Evolutionary conservation across 2,888 invertebrate genomes (phyloP), one percentile per base, ranked within the genome.

Genomic region (Marronus borbonicus): DNA sequence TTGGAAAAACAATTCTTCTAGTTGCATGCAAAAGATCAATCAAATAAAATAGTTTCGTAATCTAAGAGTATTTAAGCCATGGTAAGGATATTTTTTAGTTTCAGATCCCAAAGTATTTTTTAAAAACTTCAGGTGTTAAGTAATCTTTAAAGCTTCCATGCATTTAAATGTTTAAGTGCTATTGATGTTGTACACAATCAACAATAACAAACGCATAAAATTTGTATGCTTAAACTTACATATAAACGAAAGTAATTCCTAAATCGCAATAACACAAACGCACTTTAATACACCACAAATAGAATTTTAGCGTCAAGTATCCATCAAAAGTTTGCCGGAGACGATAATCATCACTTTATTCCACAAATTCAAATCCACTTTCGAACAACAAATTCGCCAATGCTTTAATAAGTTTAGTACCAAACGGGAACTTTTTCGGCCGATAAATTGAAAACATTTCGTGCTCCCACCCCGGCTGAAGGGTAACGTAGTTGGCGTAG

Each of bases 371-470:
- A n/a, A 14, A n/a, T 17, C 52, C 49, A 68, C 66, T 68, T 49
- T n/a, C 20, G 31, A 36, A 12, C 12, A 68, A 68, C 50, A 14
- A 50, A 68, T 52, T 50, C 50, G 24, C 2, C 68, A 10, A 20
- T 58, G 8, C 20, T 17, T 20, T 68, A 68, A 68, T 68, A 68
- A 68, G 68, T 50, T 68, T 49, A 14, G 14, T 50, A 49, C 28
- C 24, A 28, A 68, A 28, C 28, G 68, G 68, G 28, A 68, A 68
- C 28, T 68, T 52, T 68, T 50, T 39, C 64, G 50, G 28, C 20
- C 31, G 76, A 76, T 66, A 76, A 76, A 66, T 76, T 64, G 65
- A 64, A 36, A 68, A 24, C 36, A 55, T 76, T 76, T 66, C 76
- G 65, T 76, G 76, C 55, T 58, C 14, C 31, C 72, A 36, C 44